A percentile compares a stretch with the other conserved stretches of the same genome.
Evolutionary conservation across 1,140 invertebrate species (phyloP).

Genomic region (Diabrotica virgifera): DNA sequence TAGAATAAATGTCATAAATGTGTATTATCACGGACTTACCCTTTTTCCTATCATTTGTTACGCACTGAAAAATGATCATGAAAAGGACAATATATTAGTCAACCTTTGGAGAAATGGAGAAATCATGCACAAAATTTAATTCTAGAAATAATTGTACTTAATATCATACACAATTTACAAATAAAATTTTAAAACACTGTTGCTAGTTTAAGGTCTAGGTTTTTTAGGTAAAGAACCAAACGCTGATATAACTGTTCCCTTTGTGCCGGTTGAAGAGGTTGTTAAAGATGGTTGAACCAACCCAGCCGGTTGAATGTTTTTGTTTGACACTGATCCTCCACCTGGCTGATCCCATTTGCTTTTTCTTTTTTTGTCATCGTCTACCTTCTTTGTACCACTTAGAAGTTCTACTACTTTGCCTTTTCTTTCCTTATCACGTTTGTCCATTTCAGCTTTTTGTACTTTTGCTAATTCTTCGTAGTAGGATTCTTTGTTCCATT

Average conservation of each 20-base stretch:
- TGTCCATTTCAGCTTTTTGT: conserved; percentile 91
- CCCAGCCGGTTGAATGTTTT: conserved; percentile 58
- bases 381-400: conserved; percentile 73
- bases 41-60: too few relatives aligned
- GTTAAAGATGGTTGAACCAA: conserved; percentile 69
- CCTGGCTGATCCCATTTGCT: conserved; percentile 90
- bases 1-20: too few relatives aligned
- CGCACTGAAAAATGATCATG: too few relatives aligned
- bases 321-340: conserved; percentile 51
- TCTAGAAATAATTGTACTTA: too few relatives aligned
- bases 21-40: too few relatives aligned
- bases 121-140: too few relatives aligned
- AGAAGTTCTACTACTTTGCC: conserved; percentile 89
- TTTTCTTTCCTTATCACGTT: conserved; percentile 85
- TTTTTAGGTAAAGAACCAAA: conserved; percentile 86
- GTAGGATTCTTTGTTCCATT: conserved; percentile 88
- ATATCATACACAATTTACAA: too few relatives aligned
- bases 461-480: conserved; percentile 88
- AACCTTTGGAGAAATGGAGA: too few relatives aligned
- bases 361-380: conserved; percentile 73
- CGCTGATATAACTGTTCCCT: conserved; percentile 82
- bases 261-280: conserved; percentile 74
- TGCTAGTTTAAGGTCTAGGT: conserved; percentile 53
- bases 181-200: not conserved
- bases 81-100: too few relatives aligned